A percentile compares a stretch with the other conserved stretches of the same genome.
phyloP scores from a whole-genome alignment of 2,888 invertebrate species.

The Coecobrya sp. region DNA sequence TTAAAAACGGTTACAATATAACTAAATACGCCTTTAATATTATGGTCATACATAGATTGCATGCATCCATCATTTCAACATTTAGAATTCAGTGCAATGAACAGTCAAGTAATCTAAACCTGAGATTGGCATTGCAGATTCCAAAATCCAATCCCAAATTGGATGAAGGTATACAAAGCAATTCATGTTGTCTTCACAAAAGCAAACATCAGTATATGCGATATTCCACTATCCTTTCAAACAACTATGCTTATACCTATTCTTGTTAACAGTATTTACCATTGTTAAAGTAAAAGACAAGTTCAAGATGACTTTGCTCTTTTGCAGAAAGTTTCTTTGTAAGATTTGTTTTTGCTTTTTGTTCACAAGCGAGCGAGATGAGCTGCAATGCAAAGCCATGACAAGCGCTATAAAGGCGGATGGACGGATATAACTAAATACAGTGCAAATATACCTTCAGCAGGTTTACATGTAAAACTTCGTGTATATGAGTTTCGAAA shows the following conservation, averaged over 20 bases:
- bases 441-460: neutral
- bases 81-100: too few species aligned
- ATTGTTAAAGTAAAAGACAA: neutral
- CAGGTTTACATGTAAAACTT: neutral
- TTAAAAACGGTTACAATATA: too few species aligned
- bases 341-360: neutral
- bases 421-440: neutral
- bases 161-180: too few species aligned
- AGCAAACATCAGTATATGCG: too few species aligned
- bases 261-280: neutral
- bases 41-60: too few species aligned
- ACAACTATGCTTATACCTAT: neutral
- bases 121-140: too few species aligned
- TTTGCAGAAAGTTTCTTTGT: slow-evolving; percentile 25
- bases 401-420: neutral
- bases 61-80: too few species aligned
- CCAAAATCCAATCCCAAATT: too few species aligned
- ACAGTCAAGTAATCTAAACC: too few species aligned
- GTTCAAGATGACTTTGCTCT: slow-evolving; percentile 17
- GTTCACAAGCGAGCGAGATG: neutral
- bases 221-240: too few species aligned
- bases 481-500: neutral
- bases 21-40: too few species aligned
- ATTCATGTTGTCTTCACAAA: too few species aligned
- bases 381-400: neutral